These are phyloP conservation scores for Lamellibrachia luymesi DNA, from an alignment of 1,140 invertebrate genomes.

Conservation along the genomic window DNA sequence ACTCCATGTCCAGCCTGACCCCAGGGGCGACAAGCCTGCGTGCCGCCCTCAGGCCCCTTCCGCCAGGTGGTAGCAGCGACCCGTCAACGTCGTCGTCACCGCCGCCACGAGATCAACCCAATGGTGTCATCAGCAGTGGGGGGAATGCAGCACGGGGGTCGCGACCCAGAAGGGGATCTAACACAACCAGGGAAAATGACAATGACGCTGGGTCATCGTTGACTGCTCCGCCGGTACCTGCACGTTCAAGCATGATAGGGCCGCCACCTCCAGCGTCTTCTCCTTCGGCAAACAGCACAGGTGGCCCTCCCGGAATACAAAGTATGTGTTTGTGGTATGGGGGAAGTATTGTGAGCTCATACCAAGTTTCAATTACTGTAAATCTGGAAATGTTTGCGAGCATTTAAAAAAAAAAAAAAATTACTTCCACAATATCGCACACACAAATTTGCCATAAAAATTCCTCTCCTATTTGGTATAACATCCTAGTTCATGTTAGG, in stretches of 20 bases:
- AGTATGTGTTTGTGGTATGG: background rate
- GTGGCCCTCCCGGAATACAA: background rate
- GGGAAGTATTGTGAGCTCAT: background rate
- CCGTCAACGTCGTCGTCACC: background rate
- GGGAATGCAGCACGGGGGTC: background rate
- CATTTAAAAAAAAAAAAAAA: background rate
- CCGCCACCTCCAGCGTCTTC: background rate
- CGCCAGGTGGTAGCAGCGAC: background rate
- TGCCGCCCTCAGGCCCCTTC: background rate
- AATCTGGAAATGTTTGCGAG: background rate
- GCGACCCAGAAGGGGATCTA: background rate
- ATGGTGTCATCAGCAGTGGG: conserved; percentile 7
- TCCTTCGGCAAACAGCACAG: background rate
- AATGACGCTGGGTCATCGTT: background rate
- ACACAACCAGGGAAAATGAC: background rate
- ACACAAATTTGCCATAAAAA: no score
- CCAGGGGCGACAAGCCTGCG: background rate
- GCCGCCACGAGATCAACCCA: background rate
- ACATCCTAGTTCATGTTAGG: background rate
- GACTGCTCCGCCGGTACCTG: background rate
- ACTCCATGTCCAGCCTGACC: background rate
- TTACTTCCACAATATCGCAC: no score
- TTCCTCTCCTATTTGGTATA: background rate
- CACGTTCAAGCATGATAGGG: background rate
- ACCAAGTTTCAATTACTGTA: background rate